Conservation (phyloP, 2,797 vertebrate species). For the Rhinichthys osculus region DNA sequence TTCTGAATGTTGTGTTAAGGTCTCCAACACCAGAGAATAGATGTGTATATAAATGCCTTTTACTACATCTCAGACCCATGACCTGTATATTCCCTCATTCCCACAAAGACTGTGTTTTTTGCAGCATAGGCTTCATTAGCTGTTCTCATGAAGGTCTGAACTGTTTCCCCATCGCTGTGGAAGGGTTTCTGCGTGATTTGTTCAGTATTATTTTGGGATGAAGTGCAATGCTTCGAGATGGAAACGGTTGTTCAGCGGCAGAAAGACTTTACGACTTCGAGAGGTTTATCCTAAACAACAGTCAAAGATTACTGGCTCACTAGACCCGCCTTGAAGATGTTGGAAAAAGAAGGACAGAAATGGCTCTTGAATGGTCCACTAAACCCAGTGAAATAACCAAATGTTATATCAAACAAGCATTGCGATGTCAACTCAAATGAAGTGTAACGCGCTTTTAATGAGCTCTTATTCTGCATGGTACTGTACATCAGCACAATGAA, state of each 20-base stretch:
- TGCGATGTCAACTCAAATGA: slow-evolving; percentile 63
- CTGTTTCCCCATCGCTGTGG: slow-evolving; percentile 57
- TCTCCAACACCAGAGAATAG: slow-evolving; percentile 25
- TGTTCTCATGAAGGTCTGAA: slow-evolving; percentile 72
- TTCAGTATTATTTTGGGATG: slow-evolving; percentile 45
- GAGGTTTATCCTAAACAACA: background rate
- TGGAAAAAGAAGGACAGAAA: background rate
- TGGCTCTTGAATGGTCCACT: background rate
- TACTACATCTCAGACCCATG: slow-evolving; percentile 52
- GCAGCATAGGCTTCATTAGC: slow-evolving; percentile 63
- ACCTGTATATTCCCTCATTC: slow-evolving; percentile 71
- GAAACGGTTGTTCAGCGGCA: slow-evolving; percentile 3
- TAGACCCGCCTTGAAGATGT: background rate
- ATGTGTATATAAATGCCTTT: slow-evolving; percentile 61
- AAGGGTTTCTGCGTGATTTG: slow-evolving; percentile 55
- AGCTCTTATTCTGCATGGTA: slow-evolving; percentile 83
- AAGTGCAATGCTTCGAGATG: slow-evolving; percentile 54
- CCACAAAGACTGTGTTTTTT: slow-evolving; percentile 66
- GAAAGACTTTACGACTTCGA: slow-evolving; percentile 25
- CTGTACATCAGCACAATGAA: slow-evolving; percentile 54
- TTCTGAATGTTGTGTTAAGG: slow-evolving; percentile 20
- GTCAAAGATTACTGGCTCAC: slow-evolving; percentile 29
- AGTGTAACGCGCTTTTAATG: slow-evolving; percentile 69
- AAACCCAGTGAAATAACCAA: slow-evolving; percentile 52
- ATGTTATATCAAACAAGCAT: slow-evolving; percentile 10